Evolutionary conservation across 2,888 invertebrate genomes (phyloP).

Genomic region (Dryobota labecula): DNA sequence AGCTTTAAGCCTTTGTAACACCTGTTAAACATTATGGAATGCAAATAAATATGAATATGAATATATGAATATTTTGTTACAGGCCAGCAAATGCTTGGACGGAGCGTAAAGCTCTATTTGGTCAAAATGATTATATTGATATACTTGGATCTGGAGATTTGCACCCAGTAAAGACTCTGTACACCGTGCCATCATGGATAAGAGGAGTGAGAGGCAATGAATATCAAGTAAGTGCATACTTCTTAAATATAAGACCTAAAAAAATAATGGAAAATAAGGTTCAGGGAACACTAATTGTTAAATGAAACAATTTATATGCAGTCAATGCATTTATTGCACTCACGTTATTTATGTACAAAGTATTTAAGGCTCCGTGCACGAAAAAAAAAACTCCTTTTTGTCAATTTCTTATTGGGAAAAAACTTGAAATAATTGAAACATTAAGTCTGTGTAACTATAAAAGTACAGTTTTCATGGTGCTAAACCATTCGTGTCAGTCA

Average conservation of each 20-base stretch:
- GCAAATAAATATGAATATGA: too few species aligned
- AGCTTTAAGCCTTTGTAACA: too few species aligned
- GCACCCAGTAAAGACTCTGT: slow-evolving; percentile 96
- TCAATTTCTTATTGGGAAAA: too few species aligned
- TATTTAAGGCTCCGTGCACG: too few species aligned
- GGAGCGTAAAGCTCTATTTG: slow-evolving; percentile 95
- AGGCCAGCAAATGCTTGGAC: slow-evolving; percentile 94
- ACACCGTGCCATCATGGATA: slow-evolving; percentile 97
- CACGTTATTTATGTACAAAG: background rate
- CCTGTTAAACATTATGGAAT: too few species aligned
- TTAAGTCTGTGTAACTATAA: too few species aligned
- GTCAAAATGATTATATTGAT: slow-evolving; percentile 99
- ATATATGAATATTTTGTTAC: slow-evolving; percentile 80
- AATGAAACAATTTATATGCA: background rate
- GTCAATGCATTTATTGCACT: slow-evolving; percentile 12
- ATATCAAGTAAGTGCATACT: slow-evolving; percentile 91
- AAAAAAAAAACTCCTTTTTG: too few species aligned
- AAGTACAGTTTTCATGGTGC: too few species aligned
- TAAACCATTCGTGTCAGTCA: too few species aligned
- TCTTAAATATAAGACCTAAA: background rate
- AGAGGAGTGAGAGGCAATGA: slow-evolving; percentile 96
- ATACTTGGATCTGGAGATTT: slow-evolving; percentile 96
- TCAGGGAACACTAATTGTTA: background rate
- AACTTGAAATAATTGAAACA: too few species aligned
- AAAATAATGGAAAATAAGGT: background rate